A percentile compares a stretch with the other conserved stretches of the same genome.
Evolutionary conservation across 2,888 invertebrate genomes (phyloP).

Genomic region (Lepidocyrtoides sp.): DNA sequence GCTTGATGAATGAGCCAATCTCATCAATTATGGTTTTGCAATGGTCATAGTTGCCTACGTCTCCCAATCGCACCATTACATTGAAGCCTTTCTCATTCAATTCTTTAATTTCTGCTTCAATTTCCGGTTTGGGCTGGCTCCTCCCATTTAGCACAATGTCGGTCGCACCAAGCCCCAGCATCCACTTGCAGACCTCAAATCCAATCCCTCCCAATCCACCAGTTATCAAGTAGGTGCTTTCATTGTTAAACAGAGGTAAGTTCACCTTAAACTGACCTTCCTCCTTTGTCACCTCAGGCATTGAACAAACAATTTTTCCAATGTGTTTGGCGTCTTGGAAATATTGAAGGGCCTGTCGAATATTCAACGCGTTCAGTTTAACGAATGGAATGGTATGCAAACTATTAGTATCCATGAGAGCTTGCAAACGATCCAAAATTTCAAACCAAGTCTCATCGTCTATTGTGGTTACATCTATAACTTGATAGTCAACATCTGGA

Average conservation of each 20-base stretch:
- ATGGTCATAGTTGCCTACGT: constrained; percentile 15
- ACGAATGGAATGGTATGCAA: background rate
- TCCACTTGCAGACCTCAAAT: constrained; percentile 45
- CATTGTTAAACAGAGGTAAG: background rate
- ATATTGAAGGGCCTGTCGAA: constrained; percentile 26
- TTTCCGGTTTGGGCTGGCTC: background rate
- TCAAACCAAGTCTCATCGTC: constrained; percentile 49
- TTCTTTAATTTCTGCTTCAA: background rate
- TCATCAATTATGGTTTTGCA: background rate
- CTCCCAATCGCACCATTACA: background rate
- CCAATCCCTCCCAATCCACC: constrained; percentile 48
- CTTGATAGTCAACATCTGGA: constrained; percentile 76
- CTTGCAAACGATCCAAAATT: constrained; percentile 57
- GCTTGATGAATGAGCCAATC: background rate
- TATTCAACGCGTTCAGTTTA: background rate
- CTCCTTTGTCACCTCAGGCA: background rate
- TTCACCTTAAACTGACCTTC: background rate
- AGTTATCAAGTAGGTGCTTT: constrained; percentile 24
- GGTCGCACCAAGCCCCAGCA: background rate
- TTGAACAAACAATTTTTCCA: constrained; percentile 29
- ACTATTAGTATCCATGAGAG: background rate
- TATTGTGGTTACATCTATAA: constrained; percentile 72
- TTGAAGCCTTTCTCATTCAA: background rate
- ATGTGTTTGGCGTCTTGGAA: constrained; percentile 56
- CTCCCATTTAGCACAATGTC: constrained; percentile 7